These are phyloP conservation scores for Lampris megalopsis DNA, from an alignment of 2,113 vertebrate species.

Conservation along the genomic window DNA sequence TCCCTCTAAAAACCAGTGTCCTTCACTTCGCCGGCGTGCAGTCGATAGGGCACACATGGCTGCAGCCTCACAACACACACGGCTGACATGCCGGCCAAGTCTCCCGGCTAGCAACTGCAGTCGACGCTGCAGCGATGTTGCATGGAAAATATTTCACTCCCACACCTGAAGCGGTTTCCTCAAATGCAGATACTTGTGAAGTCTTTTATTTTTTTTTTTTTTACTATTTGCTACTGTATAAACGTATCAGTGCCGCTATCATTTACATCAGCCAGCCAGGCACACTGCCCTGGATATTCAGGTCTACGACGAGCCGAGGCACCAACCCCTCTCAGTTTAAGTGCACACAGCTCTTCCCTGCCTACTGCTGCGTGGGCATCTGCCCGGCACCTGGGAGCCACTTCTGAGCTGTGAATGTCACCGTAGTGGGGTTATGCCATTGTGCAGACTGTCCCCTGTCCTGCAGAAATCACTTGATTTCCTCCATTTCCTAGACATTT, in stretches of 20 bases:
- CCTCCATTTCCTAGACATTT: background rate
- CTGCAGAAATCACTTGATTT: too few relatives aligned
- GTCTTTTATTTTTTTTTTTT: too few relatives aligned
- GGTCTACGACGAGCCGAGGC: background rate
- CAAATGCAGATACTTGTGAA: background rate
- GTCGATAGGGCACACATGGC: background rate
- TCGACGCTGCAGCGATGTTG: slow-evolving; percentile 1
- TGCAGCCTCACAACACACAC: background rate
- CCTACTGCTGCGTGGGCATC: slow-evolving; percentile 58
- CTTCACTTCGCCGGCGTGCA: background rate
- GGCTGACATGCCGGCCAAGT: background rate
- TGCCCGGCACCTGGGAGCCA: slow-evolving; percentile 32
- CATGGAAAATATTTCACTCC: too few relatives aligned
- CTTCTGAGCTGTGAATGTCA: slow-evolving; percentile 42
- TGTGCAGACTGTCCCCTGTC: background rate
- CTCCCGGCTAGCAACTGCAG: background rate
- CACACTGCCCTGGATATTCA: slow-evolving; percentile 24
- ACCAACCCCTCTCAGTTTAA: background rate
- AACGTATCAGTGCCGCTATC: too few relatives aligned
- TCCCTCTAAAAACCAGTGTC: background rate
- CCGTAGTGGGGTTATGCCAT: slow-evolving; percentile 25
- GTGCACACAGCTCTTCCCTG: slow-evolving; percentile 11
- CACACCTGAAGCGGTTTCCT: background rate
- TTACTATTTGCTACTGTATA: too few relatives aligned
- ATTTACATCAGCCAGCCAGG: too few relatives aligned